Conservation (phyloP, 2,797 vertebrate genomes). For the Dendrocincla fuliginosa region DNA sequence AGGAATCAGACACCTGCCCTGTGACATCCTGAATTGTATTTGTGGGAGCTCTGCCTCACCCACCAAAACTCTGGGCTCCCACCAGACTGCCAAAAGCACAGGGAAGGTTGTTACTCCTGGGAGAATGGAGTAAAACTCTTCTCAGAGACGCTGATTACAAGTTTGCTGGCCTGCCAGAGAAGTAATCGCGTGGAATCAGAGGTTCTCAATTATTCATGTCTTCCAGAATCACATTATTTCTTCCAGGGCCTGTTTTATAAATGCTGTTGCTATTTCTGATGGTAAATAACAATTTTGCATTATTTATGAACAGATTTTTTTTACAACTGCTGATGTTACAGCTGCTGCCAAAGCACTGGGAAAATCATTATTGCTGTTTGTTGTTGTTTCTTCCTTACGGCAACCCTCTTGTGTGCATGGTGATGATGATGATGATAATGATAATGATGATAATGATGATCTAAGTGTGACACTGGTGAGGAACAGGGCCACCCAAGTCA, state of each 20-base stretch:
- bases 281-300: slow-evolving; percentile 62
- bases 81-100: neutral
- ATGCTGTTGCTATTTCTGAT: slow-evolving; percentile 55
- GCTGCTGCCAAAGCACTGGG: slow-evolving; percentile 18
- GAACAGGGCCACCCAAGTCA: neutral
- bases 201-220: slow-evolving; percentile 56
- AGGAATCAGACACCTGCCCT: neutral
- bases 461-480: fast-evolving
- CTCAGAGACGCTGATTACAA: neutral
- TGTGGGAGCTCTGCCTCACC: neutral
- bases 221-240: slow-evolving; percentile 16
- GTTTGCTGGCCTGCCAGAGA: neutral
- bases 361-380: neutral
- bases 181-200: neutral
- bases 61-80: neutral
- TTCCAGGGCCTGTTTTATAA: slow-evolving; percentile 47
- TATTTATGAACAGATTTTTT: slow-evolving; percentile 62
- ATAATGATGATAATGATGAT: neutral
- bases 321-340: slow-evolving; percentile 46
- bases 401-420: neutral
- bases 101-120: neutral
- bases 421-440: neutral
- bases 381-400: neutral
- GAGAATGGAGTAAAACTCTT: neutral
- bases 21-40: fast-evolving